Percentiles rank a stretch among this genome's conserved stretches.
These are phyloP conservation scores for Heteropelma amictum DNA, from an alignment of 2,888 invertebrate genomes.

Conservation along the genomic window DNA sequence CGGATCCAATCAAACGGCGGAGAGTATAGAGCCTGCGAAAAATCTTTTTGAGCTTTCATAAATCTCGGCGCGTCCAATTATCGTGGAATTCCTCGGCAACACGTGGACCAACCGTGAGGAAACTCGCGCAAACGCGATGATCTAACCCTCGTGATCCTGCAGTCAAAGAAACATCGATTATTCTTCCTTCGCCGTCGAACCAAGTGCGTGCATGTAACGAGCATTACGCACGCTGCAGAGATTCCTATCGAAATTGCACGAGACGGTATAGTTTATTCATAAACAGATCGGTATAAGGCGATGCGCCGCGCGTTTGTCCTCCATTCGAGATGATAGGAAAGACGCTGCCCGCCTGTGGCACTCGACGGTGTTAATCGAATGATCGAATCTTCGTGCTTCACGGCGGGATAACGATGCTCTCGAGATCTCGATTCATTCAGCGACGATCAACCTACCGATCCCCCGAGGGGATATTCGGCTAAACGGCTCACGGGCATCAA, in stretches of 20 bases:
- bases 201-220: background rate
- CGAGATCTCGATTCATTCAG: constrained; percentile 21
- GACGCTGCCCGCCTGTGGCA: background rate
- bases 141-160: too few relatives aligned
- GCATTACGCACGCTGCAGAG: background rate
- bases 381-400: constrained; percentile 22
- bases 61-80: too few relatives aligned
- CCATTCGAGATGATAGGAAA: constrained; percentile 13
- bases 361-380: constrained; percentile 34
- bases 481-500: constrained; percentile 52
- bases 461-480: constrained; percentile 52
- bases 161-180: too few relatives aligned
- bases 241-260: background rate
- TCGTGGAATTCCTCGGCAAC: too few relatives aligned
- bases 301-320: constrained; percentile 37
- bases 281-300: constrained; percentile 13
- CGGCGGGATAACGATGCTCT: constrained; percentile 35
- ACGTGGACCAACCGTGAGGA: too few relatives aligned
- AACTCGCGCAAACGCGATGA: too few relatives aligned
- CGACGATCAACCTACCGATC: constrained; percentile 34
- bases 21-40: background rate
- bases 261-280: constrained; percentile 17
- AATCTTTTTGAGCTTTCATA: constrained; percentile 3
- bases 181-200: too few relatives aligned
- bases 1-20: constrained; percentile 36